Evolutionary conservation across 1,140 invertebrate species (phyloP).

Genomic region (Papilio xuthus): DNA sequence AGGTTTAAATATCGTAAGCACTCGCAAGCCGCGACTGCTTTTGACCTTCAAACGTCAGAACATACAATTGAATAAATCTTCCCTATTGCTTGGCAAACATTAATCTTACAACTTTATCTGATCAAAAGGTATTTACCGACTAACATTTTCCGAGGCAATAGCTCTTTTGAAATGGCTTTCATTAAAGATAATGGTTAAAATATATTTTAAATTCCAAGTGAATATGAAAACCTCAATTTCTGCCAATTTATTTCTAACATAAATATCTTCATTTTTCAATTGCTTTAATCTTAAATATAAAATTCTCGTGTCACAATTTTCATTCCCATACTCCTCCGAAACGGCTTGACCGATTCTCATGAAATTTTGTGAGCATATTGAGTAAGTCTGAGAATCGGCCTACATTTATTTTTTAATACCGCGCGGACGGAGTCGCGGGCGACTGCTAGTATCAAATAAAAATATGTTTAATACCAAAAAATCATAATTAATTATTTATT

Average conservation of each 20-base stretch:
- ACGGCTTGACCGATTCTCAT: no score
- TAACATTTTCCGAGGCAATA: constrained; percentile 24
- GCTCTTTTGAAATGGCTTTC: constrained; percentile 11
- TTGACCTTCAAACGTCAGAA: constrained; percentile 54
- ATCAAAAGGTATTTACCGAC: background rate
- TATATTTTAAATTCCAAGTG: background rate
- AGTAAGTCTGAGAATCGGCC: no score
- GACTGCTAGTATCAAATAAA: no score
- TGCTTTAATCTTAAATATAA: background rate
- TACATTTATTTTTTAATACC: no score
- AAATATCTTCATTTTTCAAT: background rate
- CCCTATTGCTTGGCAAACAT: constrained; percentile 35
- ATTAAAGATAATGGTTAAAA: background rate
- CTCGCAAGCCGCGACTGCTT: constrained; percentile 47
- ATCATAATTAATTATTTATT: no score
- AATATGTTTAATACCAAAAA: no score
- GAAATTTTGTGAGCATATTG: no score
- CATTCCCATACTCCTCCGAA: no score
- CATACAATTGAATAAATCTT: constrained; percentile 39
- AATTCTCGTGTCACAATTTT: background rate
- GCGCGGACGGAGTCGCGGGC: no score
- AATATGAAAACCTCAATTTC: background rate
- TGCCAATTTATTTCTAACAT: background rate
- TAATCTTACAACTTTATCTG: constrained; percentile 33
- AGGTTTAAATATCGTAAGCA: constrained; percentile 61